Evolutionary conservation across 1,140 invertebrate species (phyloP), one percentile per base, ranked within the genome.

Genomic region (Drosophila repleta): DNA sequence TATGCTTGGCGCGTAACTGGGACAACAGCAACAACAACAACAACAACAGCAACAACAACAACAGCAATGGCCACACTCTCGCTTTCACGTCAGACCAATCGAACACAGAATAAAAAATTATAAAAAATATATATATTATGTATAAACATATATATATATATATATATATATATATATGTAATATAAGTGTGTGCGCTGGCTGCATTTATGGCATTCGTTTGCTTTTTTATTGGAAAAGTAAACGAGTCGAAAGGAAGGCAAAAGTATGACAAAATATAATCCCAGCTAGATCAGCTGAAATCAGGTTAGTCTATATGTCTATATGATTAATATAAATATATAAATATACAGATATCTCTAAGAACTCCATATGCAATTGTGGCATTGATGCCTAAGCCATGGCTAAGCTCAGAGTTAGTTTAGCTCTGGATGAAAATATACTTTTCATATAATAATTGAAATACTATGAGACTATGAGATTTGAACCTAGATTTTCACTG

Each of bases 81-180:
- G 81, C 81, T 85, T 85, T 87, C 81, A 87, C 74, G 84, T 60
- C 82, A 62, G 56, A 56, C 60, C 53, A 55, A 65, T 79, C 69
- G 81, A 85, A 80, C 79, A 84, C 68, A 85, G 81, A 85, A 85
- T 85, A 76, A 68, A 74, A 74, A 75, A 51, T 41, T 26, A 48
- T 62, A 24, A 46, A 5, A 15, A 6, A 17, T 24, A 24, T 24
- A 24, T 24, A 39, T 39, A 39, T 39, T 39, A 13, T 39, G 4
- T 39, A 39, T 13, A 39, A 1, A 39, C n/a, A 7, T 11, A 11
- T 45, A 45, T 18, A 18, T 10, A 15, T 45, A 45, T 45, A 10
- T 39, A 13, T 39, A 3, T 58, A 35, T 35, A 35, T 45, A 45
- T 3, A 7, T 17, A 18, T 43, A 18, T 43, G 8, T 8, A 17